Base-by-base conservation (phyloP, 1,140 invertebrate species). In the Chironomus tepperi region DNA sequence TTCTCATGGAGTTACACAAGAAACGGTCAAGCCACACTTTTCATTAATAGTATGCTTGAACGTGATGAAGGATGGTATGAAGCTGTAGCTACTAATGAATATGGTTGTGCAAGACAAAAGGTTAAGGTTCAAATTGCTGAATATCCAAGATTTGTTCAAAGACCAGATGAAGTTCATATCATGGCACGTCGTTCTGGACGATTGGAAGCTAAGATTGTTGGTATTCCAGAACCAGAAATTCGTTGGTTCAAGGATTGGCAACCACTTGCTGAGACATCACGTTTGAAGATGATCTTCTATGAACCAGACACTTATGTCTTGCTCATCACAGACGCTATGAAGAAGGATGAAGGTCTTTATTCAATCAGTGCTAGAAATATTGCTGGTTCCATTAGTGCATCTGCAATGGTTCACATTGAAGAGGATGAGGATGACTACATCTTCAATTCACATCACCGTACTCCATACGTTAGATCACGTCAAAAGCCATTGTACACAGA, bases 161-260 rank as follows among this genome's bases (percentile, higher is more conserved):
- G 95, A 67, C 92, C 91, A 0, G 90, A 94, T 74, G 95, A 98
- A 81, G 88, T 88, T 1, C 88, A 90, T 42, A 88, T 94, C 8
- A 89, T 93, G 85, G 80, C 89, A 3, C 84, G 93, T 67, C 88
- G 89, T 74, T 88, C 86, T 73, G 92, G 89, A 5, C 86, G 89
- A 73, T 84, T 99, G 42, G 91, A 93, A 79, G 97, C 96, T 65
- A 87, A 92, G 73, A 89, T 98, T 65, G 90, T 89, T 34, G 97
- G 96, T 10, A 89, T 94, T 74, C 97, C 97, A 0, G 90, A 91
- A 78, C 97, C 97, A 0, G 93, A 96, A 76, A 89, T 99, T n/a
- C 96, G 94, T 80, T 98, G 95, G 94, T 97, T 93, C 84, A 98
- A 97, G 83, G 95, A 98, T 81, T 98, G 95, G 95, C 91, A 94